Conservation (phyloP, 2,888 invertebrate genomes). For the Eupithecia subumbrata region DNA sequence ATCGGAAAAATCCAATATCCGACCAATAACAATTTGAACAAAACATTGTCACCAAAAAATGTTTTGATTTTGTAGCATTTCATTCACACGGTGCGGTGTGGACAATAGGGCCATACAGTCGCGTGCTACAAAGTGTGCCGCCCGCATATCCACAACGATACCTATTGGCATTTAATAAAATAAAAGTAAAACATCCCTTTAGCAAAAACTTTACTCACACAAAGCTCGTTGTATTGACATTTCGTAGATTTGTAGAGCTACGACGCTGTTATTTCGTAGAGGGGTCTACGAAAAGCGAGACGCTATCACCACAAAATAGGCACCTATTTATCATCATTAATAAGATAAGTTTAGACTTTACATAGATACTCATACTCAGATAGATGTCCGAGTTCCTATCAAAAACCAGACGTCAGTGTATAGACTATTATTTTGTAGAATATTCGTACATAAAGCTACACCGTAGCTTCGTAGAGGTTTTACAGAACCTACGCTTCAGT, state of each 20-base stretch:
- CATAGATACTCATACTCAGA: too few relatives aligned
- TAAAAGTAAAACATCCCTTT: background rate
- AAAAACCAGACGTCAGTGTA: background rate
- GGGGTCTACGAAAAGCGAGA: background rate
- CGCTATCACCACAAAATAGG: background rate
- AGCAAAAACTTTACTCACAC: background rate
- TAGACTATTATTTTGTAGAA: background rate
- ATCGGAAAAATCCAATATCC: slow-evolving; percentile 5
- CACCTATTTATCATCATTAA: too few relatives aligned
- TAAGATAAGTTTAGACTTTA: too few relatives aligned
- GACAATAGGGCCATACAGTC: slow-evolving; percentile 25
- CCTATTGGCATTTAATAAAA: background rate
- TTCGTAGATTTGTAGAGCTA: background rate
- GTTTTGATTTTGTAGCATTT: slow-evolving; percentile 15
- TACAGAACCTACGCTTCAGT: background rate
- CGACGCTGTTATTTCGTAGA: background rate
- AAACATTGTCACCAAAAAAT: background rate
- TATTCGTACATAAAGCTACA: background rate
- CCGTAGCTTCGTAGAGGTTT: background rate
- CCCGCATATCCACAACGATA: slow-evolving; percentile 30
- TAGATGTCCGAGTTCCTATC: background rate
- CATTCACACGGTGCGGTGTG: slow-evolving; percentile 33
- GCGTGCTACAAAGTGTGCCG: slow-evolving; percentile 33
- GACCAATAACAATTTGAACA: slow-evolving; percentile 9
- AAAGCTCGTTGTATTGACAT: background rate